A percentile compares a stretch with the other conserved stretches of the same genome.
These are phyloP conservation scores for Rhyacichthys aspro DNA, from an alignment of 2,797 vertebrate genomes.

Conservation along the genomic window DNA sequence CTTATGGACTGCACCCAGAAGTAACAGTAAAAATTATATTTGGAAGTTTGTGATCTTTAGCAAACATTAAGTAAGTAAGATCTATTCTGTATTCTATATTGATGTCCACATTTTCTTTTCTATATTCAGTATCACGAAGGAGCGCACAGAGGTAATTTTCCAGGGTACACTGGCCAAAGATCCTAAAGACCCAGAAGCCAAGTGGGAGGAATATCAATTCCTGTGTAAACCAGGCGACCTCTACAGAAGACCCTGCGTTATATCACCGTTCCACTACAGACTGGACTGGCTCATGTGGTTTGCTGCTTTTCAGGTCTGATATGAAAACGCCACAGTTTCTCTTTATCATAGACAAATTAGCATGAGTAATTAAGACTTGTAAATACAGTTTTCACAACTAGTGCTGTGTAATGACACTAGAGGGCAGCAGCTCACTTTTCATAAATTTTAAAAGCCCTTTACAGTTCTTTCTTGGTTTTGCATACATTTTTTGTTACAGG, in stretches of 20 bases:
- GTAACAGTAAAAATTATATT: no score
- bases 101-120: fast-evolving
- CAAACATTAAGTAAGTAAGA: no score
- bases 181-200: conserved; percentile 78
- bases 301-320: conserved; percentile 90
- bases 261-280: conserved; percentile 93
- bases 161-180: conserved; percentile 89
- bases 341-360: neutral
- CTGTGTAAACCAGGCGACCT: conserved; percentile 91
- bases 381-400: neutral
- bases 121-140: conserved; percentile 87
- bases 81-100: no score
- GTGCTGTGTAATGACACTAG: conserved; percentile 11
- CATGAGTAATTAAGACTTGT: neutral
- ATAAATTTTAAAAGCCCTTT: neutral
- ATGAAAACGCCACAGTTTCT: neutral
- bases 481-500: neutral
- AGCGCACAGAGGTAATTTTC: conserved; percentile 91
- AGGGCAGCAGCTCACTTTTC: conserved; percentile 13
- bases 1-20: no score
- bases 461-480: neutral
- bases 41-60: no score
- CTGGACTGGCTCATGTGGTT: conserved; percentile 99
- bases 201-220: conserved; percentile 96
- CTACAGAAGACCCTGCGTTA: conserved; percentile 83